phyloP scores from a whole-genome alignment of 2,113 vertebrate genomes.

The Xyrauchen texanus region DNA sequence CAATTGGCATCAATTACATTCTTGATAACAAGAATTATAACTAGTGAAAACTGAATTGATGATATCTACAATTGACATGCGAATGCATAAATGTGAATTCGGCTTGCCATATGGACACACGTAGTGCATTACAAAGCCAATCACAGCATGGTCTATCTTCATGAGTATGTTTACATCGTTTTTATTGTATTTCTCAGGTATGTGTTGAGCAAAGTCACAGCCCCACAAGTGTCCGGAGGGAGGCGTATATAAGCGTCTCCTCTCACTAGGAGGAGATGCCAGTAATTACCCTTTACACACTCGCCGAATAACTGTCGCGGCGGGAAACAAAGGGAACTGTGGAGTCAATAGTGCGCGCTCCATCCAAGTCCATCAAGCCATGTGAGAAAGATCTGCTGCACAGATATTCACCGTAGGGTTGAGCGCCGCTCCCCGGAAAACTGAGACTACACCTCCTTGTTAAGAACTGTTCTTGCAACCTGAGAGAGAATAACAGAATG shows the following conservation, averaged over 20 bases:
- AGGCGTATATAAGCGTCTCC: conserved; percentile 38
- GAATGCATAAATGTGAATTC: no score
- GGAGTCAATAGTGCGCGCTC: conserved; percentile 41
- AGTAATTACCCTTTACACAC: conserved; percentile 36
- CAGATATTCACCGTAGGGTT: conserved; percentile 38
- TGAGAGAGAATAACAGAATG: conserved; percentile 7
- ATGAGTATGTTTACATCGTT: conserved; percentile 10
- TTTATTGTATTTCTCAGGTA: background rate
- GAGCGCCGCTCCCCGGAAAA: conserved; percentile 49
- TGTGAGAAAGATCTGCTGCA: conserved; percentile 32
- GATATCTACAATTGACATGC: no score
- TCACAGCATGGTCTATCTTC: no score
- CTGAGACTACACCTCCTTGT: background rate
- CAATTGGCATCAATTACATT: no score
- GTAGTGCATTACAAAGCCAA: no score
- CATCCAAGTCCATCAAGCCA: conserved; percentile 31
- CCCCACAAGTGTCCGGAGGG: conserved; percentile 26
- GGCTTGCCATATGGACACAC: no score
- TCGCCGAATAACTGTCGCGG: conserved; percentile 19
- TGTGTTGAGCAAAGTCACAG: background rate
- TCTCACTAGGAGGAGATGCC: conserved; percentile 22
- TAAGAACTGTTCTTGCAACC: conserved; percentile 4
- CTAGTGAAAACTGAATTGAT: no score
- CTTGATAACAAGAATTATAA: no score
- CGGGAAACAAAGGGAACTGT: conserved; percentile 46